Conservation (phyloP, 2,113 vertebrate species). For the Prunella himalayana region DNA sequence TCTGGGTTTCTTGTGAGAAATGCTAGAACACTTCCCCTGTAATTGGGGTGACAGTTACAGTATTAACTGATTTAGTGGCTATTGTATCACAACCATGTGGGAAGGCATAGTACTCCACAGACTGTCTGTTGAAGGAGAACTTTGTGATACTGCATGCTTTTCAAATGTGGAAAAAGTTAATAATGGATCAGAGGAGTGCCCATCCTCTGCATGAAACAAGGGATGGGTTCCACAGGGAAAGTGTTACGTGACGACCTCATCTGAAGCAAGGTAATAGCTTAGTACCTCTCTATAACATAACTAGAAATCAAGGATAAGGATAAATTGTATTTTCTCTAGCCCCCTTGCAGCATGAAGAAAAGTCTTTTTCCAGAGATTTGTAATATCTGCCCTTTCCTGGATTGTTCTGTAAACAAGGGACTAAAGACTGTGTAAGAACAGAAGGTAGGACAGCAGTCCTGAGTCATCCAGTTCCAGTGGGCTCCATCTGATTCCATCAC, state of each 20-base stretch:
- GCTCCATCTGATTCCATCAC: background rate
- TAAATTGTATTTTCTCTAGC: background rate
- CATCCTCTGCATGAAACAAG: background rate
- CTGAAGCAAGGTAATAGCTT: background rate
- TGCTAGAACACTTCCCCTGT: background rate
- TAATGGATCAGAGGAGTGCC: background rate
- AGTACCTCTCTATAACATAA: background rate
- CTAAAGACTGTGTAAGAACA: background rate
- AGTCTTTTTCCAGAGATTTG: background rate
- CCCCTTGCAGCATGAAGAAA: background rate
- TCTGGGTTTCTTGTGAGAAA: background rate
- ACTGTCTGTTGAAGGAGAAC: background rate
- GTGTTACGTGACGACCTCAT: fast-evolving
- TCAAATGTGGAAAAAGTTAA: background rate
- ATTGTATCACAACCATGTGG: background rate
- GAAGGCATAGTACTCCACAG: background rate
- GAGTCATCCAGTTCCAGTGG: background rate
- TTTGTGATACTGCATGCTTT: background rate
- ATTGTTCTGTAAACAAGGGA: background rate
- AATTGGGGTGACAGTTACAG: background rate
- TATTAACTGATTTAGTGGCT: background rate
- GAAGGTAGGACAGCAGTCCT: background rate
- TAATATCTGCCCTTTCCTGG: background rate
- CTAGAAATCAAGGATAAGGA: background rate
- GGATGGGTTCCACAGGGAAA: background rate